Evolutionary conservation across 1,140 invertebrate genomes (phyloP), one percentile per base, ranked within the genome.

Genomic region (Eueides isabella): DNA sequence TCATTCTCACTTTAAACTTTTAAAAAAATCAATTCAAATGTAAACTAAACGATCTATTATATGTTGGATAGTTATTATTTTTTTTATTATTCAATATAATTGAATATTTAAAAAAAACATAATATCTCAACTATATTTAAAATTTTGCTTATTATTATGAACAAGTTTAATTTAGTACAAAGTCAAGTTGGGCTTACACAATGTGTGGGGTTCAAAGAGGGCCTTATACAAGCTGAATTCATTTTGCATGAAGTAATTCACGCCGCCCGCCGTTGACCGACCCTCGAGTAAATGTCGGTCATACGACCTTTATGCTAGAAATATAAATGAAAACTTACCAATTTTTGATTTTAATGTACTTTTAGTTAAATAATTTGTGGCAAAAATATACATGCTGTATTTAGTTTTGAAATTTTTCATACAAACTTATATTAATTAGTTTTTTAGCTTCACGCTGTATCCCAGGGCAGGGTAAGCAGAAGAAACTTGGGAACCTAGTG

Each of bases 221-320:
- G 28, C 29, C 67, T 61, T 55, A 26, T 61, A 28, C 67, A 31
- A 69, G 48, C 29, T 9, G 41, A 23, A 61, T 69, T 61, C 67
- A 69, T 69, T 61, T 61, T 69, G 55, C 67, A 69, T 69, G 67
- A 69, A 61, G 29, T 68, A 68, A 55, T 55, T 68, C 67, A 23
- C 41, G 28, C 35, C 48, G 44, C 44, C 23, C 12, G 23, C 23
- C 35, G 23, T 26, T 55, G 48, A 30, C 30, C 44, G 30, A 69
- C 29, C 67, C 67, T 61, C 30, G 29, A 29, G 67, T 55, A 23
- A 61, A 41, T 23, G 67, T 69, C 26, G 41, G 38, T 30, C 66
- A 28, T 38, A 29, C 48, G 66, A 67, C 66, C 66, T 67, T 29
- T 67, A 38, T 38, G 16, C 64, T 66, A 16, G 26, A 66, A 66